phyloP scores from a whole-genome alignment of 2,888 invertebrate genomes.

The Thereva unica region DNA sequence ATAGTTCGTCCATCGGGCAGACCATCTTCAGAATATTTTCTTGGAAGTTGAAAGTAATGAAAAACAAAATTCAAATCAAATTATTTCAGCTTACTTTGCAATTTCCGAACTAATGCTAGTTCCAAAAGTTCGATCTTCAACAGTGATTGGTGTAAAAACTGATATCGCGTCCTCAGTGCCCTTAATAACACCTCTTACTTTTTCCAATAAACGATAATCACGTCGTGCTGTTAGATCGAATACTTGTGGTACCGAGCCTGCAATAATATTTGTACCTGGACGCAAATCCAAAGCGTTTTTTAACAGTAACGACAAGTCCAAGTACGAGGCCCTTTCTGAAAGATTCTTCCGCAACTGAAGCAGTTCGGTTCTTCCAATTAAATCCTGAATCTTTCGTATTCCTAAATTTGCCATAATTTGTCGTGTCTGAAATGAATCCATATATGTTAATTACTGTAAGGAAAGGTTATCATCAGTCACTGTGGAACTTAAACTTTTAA shows the following conservation, averaged over 20 bases:
- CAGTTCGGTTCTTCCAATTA: constrained; percentile 90
- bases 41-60: constrained; percentile 51
- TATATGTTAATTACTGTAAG: background rate
- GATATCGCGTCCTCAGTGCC: constrained; percentile 70
- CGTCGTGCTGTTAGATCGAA: constrained; percentile 83
- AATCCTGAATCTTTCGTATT: constrained; percentile 82
- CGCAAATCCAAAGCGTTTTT: constrained; percentile 88
- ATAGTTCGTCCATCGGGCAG: constrained; percentile 77
- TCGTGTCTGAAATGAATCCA: constrained; percentile 67
- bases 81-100: constrained; percentile 71
- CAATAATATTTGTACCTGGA: constrained; percentile 87
- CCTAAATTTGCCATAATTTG: constrained; percentile 90
- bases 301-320: constrained; percentile 84
- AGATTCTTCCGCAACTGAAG: constrained; percentile 74
- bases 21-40: constrained; percentile 85
- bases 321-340: constrained; percentile 78
- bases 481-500: too few species aligned
- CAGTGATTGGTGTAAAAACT: constrained; percentile 80
- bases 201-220: constrained; percentile 81
- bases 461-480: too few species aligned
- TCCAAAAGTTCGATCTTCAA: constrained; percentile 91
- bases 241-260: constrained; percentile 83
- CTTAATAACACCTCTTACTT: constrained; percentile 73
- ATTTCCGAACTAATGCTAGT: constrained; percentile 93
- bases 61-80: background rate